Evolutionary conservation across 2,113 vertebrate species (phyloP).

Genomic region (Glaucomys volans): DNA sequence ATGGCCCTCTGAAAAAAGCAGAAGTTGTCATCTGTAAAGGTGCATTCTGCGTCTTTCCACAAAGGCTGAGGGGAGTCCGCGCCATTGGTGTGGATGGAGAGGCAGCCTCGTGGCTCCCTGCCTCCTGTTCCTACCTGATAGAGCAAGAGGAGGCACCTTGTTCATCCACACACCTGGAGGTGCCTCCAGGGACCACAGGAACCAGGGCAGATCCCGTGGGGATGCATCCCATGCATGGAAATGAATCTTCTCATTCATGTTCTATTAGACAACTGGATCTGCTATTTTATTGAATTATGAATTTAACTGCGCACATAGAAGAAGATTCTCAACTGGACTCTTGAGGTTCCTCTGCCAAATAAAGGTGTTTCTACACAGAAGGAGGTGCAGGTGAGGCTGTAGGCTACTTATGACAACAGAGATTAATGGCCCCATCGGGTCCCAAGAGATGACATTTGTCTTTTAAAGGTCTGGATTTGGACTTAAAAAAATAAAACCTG

Average conservation of each 20-base stretch:
- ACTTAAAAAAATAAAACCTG: background rate
- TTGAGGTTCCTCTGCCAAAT: background rate
- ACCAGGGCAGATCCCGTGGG: background rate
- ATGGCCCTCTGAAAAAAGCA: background rate
- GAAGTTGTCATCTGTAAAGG: background rate
- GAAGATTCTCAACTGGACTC: background rate
- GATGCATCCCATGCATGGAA: fast-evolving
- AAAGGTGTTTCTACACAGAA: background rate
- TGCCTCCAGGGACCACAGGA: background rate
- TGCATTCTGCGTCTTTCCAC: background rate
- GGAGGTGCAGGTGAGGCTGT: no score
- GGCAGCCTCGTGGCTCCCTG: fast-evolving
- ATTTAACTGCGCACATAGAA: background rate
- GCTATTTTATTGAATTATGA: background rate
- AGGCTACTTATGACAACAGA: background rate
- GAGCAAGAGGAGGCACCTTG: background rate
- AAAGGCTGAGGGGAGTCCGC: fast-evolving
- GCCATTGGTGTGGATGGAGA: background rate
- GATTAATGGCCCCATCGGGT: no score
- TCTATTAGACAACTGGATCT: background rate
- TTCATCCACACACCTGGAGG: no score
- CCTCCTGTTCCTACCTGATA: fast-evolving
- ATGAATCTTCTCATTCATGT: no score
- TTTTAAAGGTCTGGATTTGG: background rate
- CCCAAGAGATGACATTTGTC: background rate